Percentiles rank a stretch among this genome's conserved stretches.
Evolutionary conservation across 2,888 invertebrate species (phyloP).

Genomic region (Bellardia bayeri): DNA sequence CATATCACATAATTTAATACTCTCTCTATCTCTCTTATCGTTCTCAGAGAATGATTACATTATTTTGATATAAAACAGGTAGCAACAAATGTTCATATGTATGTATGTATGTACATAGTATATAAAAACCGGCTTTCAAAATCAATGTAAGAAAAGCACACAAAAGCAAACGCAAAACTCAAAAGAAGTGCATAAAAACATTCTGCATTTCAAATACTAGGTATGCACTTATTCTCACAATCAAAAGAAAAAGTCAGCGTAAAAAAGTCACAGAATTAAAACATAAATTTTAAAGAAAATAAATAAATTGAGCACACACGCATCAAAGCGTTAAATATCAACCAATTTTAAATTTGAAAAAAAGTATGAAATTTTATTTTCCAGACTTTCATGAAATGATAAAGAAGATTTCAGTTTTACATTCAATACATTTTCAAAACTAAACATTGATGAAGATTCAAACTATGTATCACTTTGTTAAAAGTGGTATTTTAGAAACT

Average conservation of each 20-base stretch:
- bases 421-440: no score
- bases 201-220: background rate
- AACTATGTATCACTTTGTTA: no score
- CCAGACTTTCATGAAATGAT: no score
- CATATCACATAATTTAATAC: background rate
- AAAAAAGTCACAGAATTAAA: constrained; percentile 14
- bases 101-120: background rate
- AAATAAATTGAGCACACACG: background rate
- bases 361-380: no score
- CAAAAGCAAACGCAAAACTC: constrained; percentile 4
- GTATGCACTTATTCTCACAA: background rate
- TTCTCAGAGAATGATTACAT: constrained; percentile 21
- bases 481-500: no score
- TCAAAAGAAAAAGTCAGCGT: constrained; percentile 43
- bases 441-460: no score
- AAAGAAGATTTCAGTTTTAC: no score
- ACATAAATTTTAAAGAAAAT: background rate
- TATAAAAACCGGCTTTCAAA: constrained; percentile 47
- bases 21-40: background rate
- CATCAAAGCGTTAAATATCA: no score
- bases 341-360: no score
- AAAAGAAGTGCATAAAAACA: constrained; percentile 27
- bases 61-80: constrained; percentile 31
- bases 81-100: background rate
- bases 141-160: constrained; percentile 9